Evolutionary conservation across 35 echinoderm and acorn worm species (phyloP).

Genomic region (Strongylocentrotus purpuratus): DNA sequence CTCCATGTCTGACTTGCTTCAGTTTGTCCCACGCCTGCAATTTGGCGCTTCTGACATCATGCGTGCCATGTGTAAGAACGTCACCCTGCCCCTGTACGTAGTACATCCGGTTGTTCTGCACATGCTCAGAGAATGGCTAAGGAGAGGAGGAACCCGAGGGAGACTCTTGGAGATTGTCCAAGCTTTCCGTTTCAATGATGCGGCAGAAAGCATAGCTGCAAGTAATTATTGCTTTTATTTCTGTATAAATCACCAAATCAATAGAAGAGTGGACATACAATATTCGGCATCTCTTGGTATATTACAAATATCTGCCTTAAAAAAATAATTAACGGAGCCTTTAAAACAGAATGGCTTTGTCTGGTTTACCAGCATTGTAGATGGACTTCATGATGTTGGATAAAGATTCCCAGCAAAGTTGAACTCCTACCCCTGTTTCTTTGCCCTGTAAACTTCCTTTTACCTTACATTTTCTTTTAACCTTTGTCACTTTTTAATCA

Average conservation of each 20-base stretch:
- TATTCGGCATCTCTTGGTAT: neutral
- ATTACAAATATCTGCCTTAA: neutral
- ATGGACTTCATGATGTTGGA: neutral
- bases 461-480: too few species aligned
- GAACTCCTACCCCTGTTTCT: too few species aligned
- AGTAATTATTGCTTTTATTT: neutral
- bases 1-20: neutral
- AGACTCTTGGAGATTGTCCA: neutral
- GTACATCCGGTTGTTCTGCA: neutral
- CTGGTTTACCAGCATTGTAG: neutral
- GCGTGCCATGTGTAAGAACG: neutral
- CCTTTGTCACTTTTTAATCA: neutral
- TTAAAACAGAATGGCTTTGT: neutral
- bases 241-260: neutral
- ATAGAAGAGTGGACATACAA: neutral
- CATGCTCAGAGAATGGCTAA: neutral
- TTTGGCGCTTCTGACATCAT: neutral
- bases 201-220: neutral
- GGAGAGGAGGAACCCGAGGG: neutral
- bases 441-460: too few species aligned
- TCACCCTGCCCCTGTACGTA: neutral
- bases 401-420: too few species aligned
- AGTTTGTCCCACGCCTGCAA: neutral
- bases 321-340: too few species aligned
- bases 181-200: neutral